Evolutionary conservation across 2,888 invertebrate genomes (phyloP), one percentile per base, ranked within the genome.

Genomic region (Nomada goodeniana): DNA sequence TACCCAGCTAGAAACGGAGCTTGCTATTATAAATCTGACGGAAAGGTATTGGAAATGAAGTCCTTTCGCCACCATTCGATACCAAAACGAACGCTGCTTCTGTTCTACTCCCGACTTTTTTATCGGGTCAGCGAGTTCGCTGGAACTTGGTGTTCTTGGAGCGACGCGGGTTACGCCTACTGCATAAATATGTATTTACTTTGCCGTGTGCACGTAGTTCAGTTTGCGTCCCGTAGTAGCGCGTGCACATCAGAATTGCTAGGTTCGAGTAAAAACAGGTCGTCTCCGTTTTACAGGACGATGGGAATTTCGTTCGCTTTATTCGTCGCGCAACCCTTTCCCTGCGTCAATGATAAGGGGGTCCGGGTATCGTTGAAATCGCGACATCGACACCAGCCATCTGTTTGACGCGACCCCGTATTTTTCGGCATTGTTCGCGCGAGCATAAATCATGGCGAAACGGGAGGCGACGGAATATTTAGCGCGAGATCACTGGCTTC

Each of bases 131-230:
- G 76, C 44, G 73, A 76, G 59, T 74, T 74, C 42, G 63, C 63
- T 57, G 63, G 42, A 59, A 60, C 13, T 59, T 29, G 59, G 53
- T 9, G 60, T 76, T 63, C 74, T 73, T 63, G 73, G 55, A 76
- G 57, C 76, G 65, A 75, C 29, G 65, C 79, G 60, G 71, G 80
- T 61, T 67, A 80, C 80, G 80, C 80, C 71, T 71, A 53, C 67
- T 47, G 36, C 71, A 80, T 80, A 80, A 60, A 80, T 80, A 80
- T 67, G 72, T 71, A 63, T 70, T 80, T 52, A 15, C 50, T 65
- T 50, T 18, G n/a, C 15, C 26, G 42, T 47, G 72, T 18, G 44
- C 36, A 18, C n/a, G 7, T 23, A 44, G 29, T 20, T 57, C 15
- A 60, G 59, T 11, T 70, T 50, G 1, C 44, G 55, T 20, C 18